Conservation (phyloP, 2,113 vertebrate genomes). For the Candoia aspera region DNA sequence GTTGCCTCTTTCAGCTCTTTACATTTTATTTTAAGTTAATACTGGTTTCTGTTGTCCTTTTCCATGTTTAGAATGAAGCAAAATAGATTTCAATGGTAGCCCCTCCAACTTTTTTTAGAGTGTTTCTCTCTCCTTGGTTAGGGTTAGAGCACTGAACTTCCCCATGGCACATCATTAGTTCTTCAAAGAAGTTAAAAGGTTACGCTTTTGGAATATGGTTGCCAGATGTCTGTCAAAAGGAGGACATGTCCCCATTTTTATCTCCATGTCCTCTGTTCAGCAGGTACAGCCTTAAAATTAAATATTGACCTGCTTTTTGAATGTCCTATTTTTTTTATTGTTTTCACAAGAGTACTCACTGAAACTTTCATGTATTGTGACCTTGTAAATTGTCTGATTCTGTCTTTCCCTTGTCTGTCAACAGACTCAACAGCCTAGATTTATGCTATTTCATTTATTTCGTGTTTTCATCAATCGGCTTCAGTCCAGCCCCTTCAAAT, state of each 20-base stretch:
- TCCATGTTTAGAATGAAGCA: constrained; percentile 69
- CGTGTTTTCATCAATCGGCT: not conserved
- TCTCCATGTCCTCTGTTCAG: not conserved
- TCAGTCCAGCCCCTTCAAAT: not conserved
- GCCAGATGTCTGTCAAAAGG: not conserved
- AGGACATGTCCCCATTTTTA: not conserved
- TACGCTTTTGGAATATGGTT: constrained; percentile 44
- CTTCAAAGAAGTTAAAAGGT: constrained; percentile 20
- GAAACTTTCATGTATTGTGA: not conserved
- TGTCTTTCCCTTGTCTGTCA: not conserved
- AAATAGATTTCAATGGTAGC: constrained; percentile 68
- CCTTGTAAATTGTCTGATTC: not conserved
- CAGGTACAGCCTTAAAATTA: not conserved
- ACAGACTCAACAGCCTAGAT: not conserved
- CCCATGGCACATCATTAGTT: constrained; percentile 20
- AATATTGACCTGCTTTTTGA: not conserved
- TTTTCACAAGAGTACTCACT: not conserved
- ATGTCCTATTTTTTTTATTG: not conserved
- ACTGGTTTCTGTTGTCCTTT: constrained; percentile 71
- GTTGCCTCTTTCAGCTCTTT: constrained; percentile 61
- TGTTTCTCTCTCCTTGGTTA: constrained; percentile 57
- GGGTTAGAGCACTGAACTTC: constrained; percentile 23
- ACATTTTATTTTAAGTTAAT: constrained; percentile 66
- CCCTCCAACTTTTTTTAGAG: constrained; percentile 69
- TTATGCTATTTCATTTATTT: not conserved